Evolutionary conservation across 2,113 vertebrate species (phyloP).

Genomic region (Cygnus buccinator): DNA sequence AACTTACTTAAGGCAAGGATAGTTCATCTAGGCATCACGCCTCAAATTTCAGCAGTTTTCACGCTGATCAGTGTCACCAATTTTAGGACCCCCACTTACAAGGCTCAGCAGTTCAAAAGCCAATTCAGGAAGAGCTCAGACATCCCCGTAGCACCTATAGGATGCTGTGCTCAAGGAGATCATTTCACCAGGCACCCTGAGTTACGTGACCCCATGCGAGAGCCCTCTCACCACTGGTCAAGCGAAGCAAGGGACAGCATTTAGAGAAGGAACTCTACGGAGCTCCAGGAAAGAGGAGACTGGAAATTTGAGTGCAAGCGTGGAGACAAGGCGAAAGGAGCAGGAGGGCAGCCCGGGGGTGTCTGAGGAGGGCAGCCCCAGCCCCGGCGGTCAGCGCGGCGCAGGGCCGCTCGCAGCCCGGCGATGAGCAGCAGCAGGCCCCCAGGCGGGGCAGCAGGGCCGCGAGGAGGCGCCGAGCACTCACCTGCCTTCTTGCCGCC

Average conservation of each 20-base stretch:
- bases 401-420: too few species aligned
- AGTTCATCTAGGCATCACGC: fast-evolving
- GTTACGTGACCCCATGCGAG: background rate
- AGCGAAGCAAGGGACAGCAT: background rate
- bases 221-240: background rate
- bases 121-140: background rate
- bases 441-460: too few species aligned
- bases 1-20: fast-evolving
- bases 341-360: background rate
- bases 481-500: conserved; percentile 92
- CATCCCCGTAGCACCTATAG: too few species aligned
- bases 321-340: background rate
- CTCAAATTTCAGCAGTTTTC: fast-evolving
- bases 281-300: background rate
- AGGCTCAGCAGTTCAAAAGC: fast-evolving
- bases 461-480: background rate
- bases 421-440: too few species aligned
- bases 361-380: too few species aligned
- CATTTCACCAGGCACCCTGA: background rate
- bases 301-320: too few species aligned
- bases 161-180: background rate
- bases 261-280: background rate
- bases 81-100: fast-evolving
- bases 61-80: fast-evolving
- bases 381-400: too few species aligned